Evolutionary conservation across 2,113 vertebrate species (phyloP).

Genomic region (Odobenus rosmarus): DNA sequence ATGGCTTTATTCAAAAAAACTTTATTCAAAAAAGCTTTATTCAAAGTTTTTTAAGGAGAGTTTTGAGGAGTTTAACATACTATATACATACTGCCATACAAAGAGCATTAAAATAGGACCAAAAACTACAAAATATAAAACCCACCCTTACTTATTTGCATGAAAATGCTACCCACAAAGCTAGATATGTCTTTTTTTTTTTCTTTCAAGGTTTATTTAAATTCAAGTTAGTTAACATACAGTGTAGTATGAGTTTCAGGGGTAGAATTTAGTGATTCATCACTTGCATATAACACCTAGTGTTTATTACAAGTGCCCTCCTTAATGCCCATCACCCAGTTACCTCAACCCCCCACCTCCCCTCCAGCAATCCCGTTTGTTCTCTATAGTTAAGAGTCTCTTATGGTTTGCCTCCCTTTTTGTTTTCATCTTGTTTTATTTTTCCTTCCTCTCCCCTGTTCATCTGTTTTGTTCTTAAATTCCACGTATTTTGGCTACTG

Average conservation of each 20-base stretch:
- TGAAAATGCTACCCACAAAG: constrained; percentile 88
- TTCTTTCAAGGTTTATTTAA: not conserved
- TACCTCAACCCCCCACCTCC: not conserved
- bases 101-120: constrained; percentile 89
- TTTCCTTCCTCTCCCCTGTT: not conserved
- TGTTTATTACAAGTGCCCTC: not conserved
- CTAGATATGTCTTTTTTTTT: constrained; percentile 76
- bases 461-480: not conserved
- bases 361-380: not conserved
- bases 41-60: constrained; percentile 83
- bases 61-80: constrained; percentile 84
- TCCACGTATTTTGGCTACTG: not conserved
- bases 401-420: not conserved
- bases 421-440: not conserved
- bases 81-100: constrained; percentile 90
- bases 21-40: constrained; percentile 79
- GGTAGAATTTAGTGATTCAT: not conserved
- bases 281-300: not conserved
- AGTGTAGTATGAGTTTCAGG: not conserved
- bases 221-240: not conserved
- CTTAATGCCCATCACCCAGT: not conserved
- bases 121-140: constrained; percentile 90
- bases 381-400: not conserved
- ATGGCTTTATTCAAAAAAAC: constrained; percentile 88
- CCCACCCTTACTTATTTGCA: constrained; percentile 88